phyloP scores from a whole-genome alignment of 2,113 vertebrate species.

The Microtus ochrogaster region DNA sequence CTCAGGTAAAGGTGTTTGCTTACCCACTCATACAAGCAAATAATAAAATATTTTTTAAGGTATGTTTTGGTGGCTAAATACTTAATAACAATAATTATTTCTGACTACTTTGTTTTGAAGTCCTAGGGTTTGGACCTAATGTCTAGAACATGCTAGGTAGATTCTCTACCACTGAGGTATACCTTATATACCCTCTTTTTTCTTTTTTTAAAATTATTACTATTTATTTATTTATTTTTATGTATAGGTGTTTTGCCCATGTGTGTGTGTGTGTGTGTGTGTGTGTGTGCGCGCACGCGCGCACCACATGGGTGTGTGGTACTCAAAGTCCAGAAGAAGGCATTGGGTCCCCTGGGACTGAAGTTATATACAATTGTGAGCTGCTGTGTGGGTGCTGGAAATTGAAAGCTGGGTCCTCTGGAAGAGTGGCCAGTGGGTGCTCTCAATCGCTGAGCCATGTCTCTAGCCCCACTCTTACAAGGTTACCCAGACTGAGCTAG shows the following conservation, averaged over 20 bases:
- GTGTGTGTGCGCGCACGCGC: fast-evolving
- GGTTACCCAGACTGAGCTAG: not conserved
- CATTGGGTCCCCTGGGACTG: not conserved
- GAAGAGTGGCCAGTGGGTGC: not conserved
- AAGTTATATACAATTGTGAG: not conserved
- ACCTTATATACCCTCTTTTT: not conserved
- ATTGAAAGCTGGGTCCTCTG: not conserved
- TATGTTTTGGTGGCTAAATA: not conserved
- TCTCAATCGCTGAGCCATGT: no score
- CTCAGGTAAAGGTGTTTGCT: not conserved
- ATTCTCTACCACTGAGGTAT: not conserved
- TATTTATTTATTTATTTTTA: not conserved
- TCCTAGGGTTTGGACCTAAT: not conserved
- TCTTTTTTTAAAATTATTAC: not conserved
- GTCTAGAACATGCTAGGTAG: not conserved
- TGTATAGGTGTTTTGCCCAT: not conserved
- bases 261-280: fast-evolving
- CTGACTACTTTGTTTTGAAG: not conserved
- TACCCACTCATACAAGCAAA: not conserved
- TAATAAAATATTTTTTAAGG: not conserved
- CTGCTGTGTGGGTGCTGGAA: no score
- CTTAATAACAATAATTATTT: not conserved
- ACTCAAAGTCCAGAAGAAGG: not conserved
- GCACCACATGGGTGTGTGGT: not conserved
- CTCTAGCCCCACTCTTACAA: not conserved